Base-by-base conservation (phyloP, 2,113 vertebrate genomes). In the Philantomba maxwellii region DNA sequence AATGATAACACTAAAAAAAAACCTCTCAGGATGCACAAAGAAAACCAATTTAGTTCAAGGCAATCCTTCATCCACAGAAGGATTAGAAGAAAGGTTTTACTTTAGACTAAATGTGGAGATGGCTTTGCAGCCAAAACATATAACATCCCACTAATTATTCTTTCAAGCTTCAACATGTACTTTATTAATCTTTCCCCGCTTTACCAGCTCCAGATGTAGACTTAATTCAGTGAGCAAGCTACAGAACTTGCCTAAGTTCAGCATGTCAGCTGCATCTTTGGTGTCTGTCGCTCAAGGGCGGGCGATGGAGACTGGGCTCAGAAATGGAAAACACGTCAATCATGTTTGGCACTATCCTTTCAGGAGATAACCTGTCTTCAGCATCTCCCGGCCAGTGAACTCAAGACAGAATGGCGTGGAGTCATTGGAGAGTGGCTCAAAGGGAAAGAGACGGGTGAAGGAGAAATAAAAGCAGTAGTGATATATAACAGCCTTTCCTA, bases 121-220 rank as follows among this genome's bases (percentile, higher is more conserved):
- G 0, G 91, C 81, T 97, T 95, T 89, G 70, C 95, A 98, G 96
- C 88, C 97, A 80, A 96, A 96, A 97, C 96, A 96, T 95, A 85
- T 5, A 93, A 58, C 6, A 0, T 90, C 55, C 87, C 0, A 5
- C 95, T 97, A 97, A 97, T 97, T 95, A 97, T 86, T 97, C 87
- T 97, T 98, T 97, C 96, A 92, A 97, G 97, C 86, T 92, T 96
- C 80, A 82, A 94, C 94, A 91, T 97, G 96, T 93, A 93, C 87
- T 87, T 91, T 97, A 96, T 84, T 96, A 97, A 97, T 94, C 86
- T 96, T 89, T 28, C 43, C 57, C 96, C 66, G 94, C 92, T 95
- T 96, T 91, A 93, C 90, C 93, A 97, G 95, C 95, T 80, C 70
- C 75, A 94, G 36, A 86, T 51, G 89, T 84, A 70, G 91, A 90